A percentile compares a stretch with the other conserved stretches of the same genome.
These are phyloP conservation scores for Ctenopoma kingsleyae DNA, from an alignment of 2,797 vertebrate species.

Conservation along the genomic window DNA sequence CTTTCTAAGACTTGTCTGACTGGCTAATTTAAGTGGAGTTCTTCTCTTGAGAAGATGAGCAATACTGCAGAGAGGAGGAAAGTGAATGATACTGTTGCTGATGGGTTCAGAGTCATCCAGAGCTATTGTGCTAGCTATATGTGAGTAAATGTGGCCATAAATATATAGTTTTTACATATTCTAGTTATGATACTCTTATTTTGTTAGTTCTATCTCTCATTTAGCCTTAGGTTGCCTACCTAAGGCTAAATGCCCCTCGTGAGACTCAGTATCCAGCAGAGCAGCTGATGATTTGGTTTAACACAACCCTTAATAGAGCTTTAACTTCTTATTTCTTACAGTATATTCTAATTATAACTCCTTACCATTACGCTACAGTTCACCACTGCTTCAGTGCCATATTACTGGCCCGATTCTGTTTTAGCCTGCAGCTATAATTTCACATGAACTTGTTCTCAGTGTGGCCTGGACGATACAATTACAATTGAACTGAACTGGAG, in stretches of 20 bases:
- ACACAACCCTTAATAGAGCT: slow-evolving; percentile 38
- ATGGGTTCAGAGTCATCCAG: neutral
- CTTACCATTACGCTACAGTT: slow-evolving; percentile 61
- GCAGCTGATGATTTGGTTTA: slow-evolving; percentile 1
- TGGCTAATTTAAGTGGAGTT: slow-evolving; percentile 13
- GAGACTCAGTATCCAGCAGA: slow-evolving; percentile 18
- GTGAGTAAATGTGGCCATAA: neutral
- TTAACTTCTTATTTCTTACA: slow-evolving; percentile 28
- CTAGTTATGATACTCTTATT: neutral
- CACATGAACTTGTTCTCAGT: slow-evolving; percentile 49
- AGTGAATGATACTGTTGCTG: neutral
- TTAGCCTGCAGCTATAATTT: slow-evolving; percentile 64
- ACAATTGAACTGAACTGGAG: slow-evolving; percentile 68
- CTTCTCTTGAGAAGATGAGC: slow-evolving; percentile 26
- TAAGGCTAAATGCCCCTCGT: slow-evolving; percentile 1
- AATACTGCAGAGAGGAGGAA: slow-evolving; percentile 15
- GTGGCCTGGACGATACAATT: slow-evolving; percentile 56
- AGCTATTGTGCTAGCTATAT: neutral
- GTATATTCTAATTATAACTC: slow-evolving; percentile 50
- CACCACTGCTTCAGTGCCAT: slow-evolving; percentile 57
- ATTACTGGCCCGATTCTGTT: slow-evolving; percentile 64
- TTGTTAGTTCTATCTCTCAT: too few species aligned
- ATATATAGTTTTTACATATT: neutral
- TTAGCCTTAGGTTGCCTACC: neutral
- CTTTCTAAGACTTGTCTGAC: slow-evolving; percentile 7